Base-by-base conservation (phyloP, 2,113 vertebrate genomes). In the Paraplagusia blochii region DNA sequence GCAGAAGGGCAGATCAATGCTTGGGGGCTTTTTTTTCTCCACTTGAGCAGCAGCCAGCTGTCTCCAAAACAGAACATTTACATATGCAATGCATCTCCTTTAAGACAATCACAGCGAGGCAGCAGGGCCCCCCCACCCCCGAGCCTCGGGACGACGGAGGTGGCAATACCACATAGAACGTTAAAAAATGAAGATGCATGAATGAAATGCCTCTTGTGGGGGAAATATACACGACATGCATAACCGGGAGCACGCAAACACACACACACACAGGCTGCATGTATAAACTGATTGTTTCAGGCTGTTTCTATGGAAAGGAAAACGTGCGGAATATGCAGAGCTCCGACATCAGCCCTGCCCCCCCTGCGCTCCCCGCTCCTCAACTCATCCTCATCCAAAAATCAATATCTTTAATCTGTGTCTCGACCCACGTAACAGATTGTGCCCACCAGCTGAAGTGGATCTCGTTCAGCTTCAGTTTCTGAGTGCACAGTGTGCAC, bases 1-100 rank as follows among this genome's bases (percentile, higher is more conserved):
- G 76, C 73, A 83, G 62, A 62, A 64, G 71, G 69, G 67, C 78
- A 76, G 90, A 93, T 94, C 92, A 92, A 93, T 95, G 79, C 81
- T 62, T 73, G 85, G 89, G 83, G 90, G 46, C 84, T 88, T 71
- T 77, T 70, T n/a, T 66, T 77, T 29, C 69, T 72, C 80, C 44
- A 10, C 68, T 80, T 80, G 68, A 82, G 64, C 76, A 51, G 66
- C 66, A 73, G 72, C 79, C 70, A 76, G 47, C 65, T 70, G 34
- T 39, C 48, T 53, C 56, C 56, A 49, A 79, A 63, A 78, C 76
- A 74, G 44, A 29, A 54, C 67, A 77, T 79, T 79, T 80, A 76
- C 83, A 82, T 78, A 85, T 81, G 81, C 75, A 69, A 76, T 76
- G 69, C 66, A 75, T 78, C 80, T 82, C 69, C 71, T 66, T 71